Evolutionary conservation across 2,113 vertebrate species (phyloP), one percentile per base, ranked within the genome.

Genomic region (Pipa parva): DNA sequence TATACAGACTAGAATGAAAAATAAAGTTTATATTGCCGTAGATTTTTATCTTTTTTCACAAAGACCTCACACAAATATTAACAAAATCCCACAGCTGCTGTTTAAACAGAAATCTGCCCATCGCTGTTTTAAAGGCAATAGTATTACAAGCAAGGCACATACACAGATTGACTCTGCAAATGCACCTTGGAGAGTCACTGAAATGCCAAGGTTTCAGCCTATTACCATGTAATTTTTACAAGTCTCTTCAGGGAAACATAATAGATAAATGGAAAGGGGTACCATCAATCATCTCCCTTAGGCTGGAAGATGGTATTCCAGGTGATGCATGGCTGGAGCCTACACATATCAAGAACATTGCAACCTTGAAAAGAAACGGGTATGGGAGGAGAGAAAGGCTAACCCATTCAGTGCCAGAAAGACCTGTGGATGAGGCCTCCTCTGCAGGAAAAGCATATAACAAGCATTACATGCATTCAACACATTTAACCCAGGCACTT

Each of bases 261-360:
- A 15, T 17, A 42, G 39, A 15, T 42, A 42, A 42, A 42, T 42
- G 13, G 7, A 42, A 42, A 42, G n/a, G 17, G 13, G 13, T 42
- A 17, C n/a, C 17, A 42, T 42, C 39, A 5, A n/a, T 42, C 39
- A 42, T 42, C 29, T 31, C 5, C 39, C 6, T 42, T n/a, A 42
- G 17, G 3, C 39, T 56, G 52, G 5, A 56, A 15, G 12, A 28
- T 56, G 17, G 52, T 21, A 21, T 8, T 25, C 18, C 66, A 70
- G 66, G 58, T 61, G 66, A 70, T 69, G 21, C 48, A 54, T 61
- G 57, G 49, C 66, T 70, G 58, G 17, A 61, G 66, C 58, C 36
- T 60, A 51, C 48, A 69, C 28, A 33, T 48, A 70, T 60, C 66
- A 70, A 70, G 57, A 60, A 54, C 66, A 70, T 61, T 46, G 66